Percentiles rank a stretch among this genome's conserved stretches.
Conservation (phyloP, 2,888 invertebrate genomes). For the Arctia plantaginis region DNA sequence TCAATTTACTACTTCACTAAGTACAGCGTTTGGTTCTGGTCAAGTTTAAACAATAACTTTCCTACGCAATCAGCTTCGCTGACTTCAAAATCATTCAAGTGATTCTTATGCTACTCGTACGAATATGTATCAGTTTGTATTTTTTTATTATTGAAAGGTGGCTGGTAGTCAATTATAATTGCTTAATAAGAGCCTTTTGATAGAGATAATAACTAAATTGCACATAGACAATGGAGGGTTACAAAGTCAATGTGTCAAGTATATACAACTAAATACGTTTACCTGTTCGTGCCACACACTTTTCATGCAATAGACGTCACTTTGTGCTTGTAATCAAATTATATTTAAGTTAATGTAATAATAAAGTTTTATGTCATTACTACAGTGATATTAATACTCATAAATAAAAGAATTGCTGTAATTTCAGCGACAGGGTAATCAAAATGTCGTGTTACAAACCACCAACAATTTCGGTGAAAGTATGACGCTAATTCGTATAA, state of each 20-base stretch:
- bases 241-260: conserved; percentile 45
- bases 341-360: too few species aligned
- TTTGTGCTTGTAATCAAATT: conserved; percentile 52
- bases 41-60: conserved; percentile 66
- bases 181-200: conserved; percentile 15
- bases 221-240: conserved; percentile 34
- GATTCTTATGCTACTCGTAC: neutral
- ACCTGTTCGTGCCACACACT: conserved; percentile 26
- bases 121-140: conserved; percentile 6
- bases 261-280: conserved; percentile 27
- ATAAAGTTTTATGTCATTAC: conserved; percentile 56
- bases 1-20: conserved; percentile 75
- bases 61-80: conserved; percentile 31
- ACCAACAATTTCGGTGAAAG: conserved; percentile 80
- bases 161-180: conserved; percentile 28
- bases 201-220: conserved; percentile 17
- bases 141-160: conserved; percentile 15
- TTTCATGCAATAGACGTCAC: conserved; percentile 41
- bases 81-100: conserved; percentile 31
- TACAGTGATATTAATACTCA: conserved; percentile 57
- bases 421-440: conserved; percentile 66
- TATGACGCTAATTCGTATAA: conserved; percentile 79
- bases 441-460: conserved; percentile 74
- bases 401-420: conserved; percentile 67
- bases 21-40: conserved; percentile 75